Evolutionary conservation across 2,113 vertebrate genomes (phyloP).

Genomic region (Myanophis thanlyinensis): DNA sequence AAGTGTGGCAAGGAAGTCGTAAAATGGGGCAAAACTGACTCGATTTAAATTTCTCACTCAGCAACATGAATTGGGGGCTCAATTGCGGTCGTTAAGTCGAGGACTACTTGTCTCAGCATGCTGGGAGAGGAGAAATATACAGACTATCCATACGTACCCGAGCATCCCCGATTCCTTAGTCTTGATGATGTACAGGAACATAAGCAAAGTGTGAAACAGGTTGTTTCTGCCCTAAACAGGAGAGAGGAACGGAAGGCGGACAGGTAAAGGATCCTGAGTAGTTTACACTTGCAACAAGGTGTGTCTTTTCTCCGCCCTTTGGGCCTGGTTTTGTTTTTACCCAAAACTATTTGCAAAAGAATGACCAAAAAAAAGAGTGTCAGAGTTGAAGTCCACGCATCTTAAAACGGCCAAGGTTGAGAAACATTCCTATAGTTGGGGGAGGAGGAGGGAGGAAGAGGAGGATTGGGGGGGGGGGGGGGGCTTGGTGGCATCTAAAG

Average conservation of each 20-base stretch:
- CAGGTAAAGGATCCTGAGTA: not conserved
- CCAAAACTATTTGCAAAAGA: not conserved
- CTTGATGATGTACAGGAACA: constrained; percentile 97
- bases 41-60: too few relatives aligned
- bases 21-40: too few relatives aligned
- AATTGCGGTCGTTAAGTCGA: fast-evolving
- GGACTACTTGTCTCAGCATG: too few relatives aligned
- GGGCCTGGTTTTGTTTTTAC: not conserved
- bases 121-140: too few relatives aligned
- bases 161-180: constrained; percentile 96
- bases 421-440: not conserved
- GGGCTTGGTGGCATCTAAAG: not conserved
- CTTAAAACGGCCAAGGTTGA: not conserved
- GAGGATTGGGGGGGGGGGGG: too few relatives aligned
- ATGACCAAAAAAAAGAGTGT: not conserved
- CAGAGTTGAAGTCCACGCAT: not conserved
- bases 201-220: constrained; percentile 93
- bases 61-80: too few relatives aligned
- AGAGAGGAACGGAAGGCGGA: not conserved
- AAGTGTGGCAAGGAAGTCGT: too few relatives aligned
- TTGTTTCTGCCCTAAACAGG: constrained; percentile 90
- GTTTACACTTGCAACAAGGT: not conserved
- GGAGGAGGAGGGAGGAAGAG: too few relatives aligned
- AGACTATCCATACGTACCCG: constrained; percentile 74
- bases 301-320: not conserved